Conservation (phyloP, 2,797 vertebrate species). For the Lutjanus argentimaculatus region DNA sequence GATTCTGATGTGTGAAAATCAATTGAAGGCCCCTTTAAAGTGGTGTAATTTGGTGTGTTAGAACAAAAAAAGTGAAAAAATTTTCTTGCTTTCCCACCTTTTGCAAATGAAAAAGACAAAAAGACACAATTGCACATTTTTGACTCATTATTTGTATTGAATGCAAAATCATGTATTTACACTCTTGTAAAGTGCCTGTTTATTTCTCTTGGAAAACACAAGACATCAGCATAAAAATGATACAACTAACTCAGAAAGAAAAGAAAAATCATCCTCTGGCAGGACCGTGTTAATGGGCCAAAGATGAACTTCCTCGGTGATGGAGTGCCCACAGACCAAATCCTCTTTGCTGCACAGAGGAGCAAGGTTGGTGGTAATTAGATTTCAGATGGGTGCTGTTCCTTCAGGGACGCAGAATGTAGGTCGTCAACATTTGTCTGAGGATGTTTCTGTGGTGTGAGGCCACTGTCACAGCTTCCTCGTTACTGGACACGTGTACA, state of each 20-base stretch:
- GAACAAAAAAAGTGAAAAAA: too few relatives aligned
- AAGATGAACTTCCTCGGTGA: constrained; percentile 50
- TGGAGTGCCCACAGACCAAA: constrained; percentile 50
- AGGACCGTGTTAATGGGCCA: constrained; percentile 31
- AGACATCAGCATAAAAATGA: background rate
- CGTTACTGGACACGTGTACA: constrained; percentile 42
- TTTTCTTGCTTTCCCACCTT: background rate
- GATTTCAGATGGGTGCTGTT: constrained; percentile 57
- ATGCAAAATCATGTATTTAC: background rate
- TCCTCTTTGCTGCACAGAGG: constrained; percentile 37
- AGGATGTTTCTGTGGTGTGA: constrained; percentile 50
- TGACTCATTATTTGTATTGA: background rate
- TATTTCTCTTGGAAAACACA: background rate
- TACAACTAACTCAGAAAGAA: background rate
- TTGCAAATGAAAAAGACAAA: background rate
- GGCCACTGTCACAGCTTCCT: constrained; percentile 47
- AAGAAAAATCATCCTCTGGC: background rate
- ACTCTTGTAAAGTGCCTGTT: background rate
- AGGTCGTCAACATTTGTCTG: constrained; percentile 59
- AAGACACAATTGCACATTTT: background rate
- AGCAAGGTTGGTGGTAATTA: constrained; percentile 58
- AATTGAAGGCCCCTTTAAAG: background rate
- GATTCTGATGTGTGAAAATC: background rate
- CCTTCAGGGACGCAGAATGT: constrained; percentile 59
- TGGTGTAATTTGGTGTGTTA: background rate